Percentiles rank a stretch among this genome's conserved stretches.
Evolutionary conservation across 2,113 vertebrate genomes (phyloP).

Genomic region (Opisthocomus hoazin): DNA sequence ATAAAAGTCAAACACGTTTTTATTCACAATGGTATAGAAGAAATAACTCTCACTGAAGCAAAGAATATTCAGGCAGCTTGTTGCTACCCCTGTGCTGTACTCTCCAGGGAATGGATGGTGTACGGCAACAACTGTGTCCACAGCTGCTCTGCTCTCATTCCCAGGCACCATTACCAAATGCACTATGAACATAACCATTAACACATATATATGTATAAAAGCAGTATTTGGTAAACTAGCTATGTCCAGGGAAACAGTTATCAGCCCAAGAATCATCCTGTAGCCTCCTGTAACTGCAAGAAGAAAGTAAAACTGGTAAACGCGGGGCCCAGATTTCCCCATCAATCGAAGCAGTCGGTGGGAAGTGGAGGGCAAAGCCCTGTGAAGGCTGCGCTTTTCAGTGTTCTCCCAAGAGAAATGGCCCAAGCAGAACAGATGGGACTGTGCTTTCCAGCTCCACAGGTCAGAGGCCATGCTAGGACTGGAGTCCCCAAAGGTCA

Average conservation of each 20-base stretch:
- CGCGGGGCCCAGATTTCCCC: background rate
- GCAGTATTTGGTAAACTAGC: background rate
- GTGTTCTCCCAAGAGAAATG: background rate
- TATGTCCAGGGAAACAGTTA: background rate
- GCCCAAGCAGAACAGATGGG: background rate
- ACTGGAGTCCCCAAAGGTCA: background rate
- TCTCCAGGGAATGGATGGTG: background rate
- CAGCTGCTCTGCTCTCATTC: background rate
- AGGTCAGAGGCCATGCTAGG: background rate
- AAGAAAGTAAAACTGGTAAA: background rate
- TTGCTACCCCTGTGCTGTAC: background rate
- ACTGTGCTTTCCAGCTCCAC: background rate
- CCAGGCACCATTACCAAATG: background rate
- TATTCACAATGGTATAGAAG: background rate
- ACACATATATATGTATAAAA: background rate
- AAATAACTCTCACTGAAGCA: background rate
- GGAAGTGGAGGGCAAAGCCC: background rate
- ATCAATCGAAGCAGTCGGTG: background rate
- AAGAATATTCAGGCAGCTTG: background rate
- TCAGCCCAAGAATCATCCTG: background rate
- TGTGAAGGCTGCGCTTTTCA: background rate
- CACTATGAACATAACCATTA: background rate
- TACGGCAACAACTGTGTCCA: accelerated
- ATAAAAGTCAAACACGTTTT: background rate
- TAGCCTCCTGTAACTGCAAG: background rate